Evolutionary conservation across 2,888 invertebrate species (phyloP), one percentile per base, ranked within the genome.

Genomic region (Drosophila buzzatii): DNA sequence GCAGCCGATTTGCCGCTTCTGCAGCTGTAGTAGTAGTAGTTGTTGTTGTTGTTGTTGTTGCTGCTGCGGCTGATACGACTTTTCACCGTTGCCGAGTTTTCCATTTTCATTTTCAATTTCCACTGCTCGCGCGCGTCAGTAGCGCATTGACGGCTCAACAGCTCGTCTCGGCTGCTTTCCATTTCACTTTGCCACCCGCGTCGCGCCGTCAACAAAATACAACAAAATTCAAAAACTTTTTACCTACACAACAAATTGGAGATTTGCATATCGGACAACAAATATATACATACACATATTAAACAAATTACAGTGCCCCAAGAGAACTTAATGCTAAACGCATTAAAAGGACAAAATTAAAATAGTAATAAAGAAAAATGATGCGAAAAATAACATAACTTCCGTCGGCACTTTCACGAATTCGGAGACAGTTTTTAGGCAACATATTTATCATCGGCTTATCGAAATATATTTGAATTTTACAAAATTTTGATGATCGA

Each of bases 101-200:
- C 84, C 86, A 88, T 90, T 91, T 89, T 84, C 90, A 85, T 89
- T 88, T 90, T 82, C 89, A 90, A 83, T 91, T 91, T 91, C 82
- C 89, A 87, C 91, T 89, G 92, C 86, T 85, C 82, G 80, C 81
- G 80, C 62, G 82, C 87, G 33, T 51, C 91, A 91, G 91, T 91
- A 90, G 89, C 89, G 85, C 81, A 85, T 90, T 80, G 91, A 83
- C 92, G 92, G 92, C 91, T 92, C 90, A 85, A 58, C 91, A 78
- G 90, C 91, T 91, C 90, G 91, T 91, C 92, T 90, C 91, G 91
- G 83, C 79, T 79, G 84, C 72, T 89, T 86, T 86, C 81, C 59
- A 61, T 73, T 84, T 81, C 69, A 67, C 47, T 70, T 69, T 55
- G 58, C 65, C 67, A 62, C 47, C 62, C 71, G 79, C 57, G 70